Evolutionary conservation across 2,797 vertebrate species (phyloP), one percentile per base, ranked within the genome.

Genomic region (Xerus rutilus): DNA sequence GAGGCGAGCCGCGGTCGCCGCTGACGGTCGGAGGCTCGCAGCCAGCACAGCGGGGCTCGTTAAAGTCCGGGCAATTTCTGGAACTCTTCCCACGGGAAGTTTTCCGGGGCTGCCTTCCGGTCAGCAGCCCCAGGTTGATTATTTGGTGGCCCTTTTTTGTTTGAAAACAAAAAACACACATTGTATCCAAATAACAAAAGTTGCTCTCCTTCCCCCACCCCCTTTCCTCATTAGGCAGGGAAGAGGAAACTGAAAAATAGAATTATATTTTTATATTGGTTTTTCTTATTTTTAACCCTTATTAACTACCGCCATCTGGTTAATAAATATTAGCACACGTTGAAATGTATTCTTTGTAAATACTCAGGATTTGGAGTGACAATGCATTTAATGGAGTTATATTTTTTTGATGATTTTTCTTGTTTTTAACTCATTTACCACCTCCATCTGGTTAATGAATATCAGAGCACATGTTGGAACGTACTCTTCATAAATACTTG

Each of bases 181-280:
- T 98, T 98, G 97, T 97, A 95, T 93, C 96, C 97, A 95, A 98
- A 97, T 89, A 97, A 98, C 96, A 97, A 97, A 96, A 98, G 98
- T 98, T 95, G 96, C 91, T 87, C 45, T 97, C 97, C 89, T 86
- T 64, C 32, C 79, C 72, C 72, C 86, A 93, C 86, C 89, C 74
- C 86, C 89, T 97, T 97, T 96, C 90, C 98, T 98, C 97, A 94
- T 96, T 96, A 97, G 97, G 93, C 96, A 97, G 96, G 96, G 94
- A 87, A 97, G 93, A 95, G 94, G 96, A 95, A 96, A 89, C 94
- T 97, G 97, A 97, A 98, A 98, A 98, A 98, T 96, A 98, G 94
- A 98, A 98, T 97, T 98, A 94, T 96, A 97, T 97, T 98, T 96
- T 98, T 98, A 97, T 96, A 12, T 83, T 96, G 97, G 78, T 96